A percentile compares a stretch with the other conserved stretches of the same genome.
phyloP scores from a whole-genome alignment of 2,113 vertebrate genomes.

The Gobius niger region DNA sequence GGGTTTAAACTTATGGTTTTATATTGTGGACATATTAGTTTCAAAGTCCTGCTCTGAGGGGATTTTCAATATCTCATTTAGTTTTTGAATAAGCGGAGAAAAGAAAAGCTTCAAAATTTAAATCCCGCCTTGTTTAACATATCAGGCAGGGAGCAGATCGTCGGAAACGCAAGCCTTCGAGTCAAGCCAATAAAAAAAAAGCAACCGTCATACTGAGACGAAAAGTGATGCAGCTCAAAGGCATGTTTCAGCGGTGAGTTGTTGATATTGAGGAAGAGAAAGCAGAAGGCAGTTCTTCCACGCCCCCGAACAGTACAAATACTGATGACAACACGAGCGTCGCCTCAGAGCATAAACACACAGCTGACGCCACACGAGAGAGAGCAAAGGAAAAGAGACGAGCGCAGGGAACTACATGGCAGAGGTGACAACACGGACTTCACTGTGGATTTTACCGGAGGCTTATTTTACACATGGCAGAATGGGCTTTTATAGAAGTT shows the following conservation, averaged over 20 bases:
- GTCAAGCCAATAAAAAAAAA: no score
- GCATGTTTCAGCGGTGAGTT: background rate
- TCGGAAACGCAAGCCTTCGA: no score
- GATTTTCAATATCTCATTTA: no score
- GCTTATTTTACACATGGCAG: background rate
- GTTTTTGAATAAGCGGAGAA: no score
- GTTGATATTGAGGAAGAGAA: conserved; percentile 5
- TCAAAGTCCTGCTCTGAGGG: no score
- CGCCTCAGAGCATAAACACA: conserved; percentile 20
- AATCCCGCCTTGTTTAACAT: no score
- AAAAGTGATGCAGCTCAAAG: background rate
- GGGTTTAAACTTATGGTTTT: no score
- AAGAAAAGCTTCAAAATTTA: no score
- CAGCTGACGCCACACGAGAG: conserved; percentile 9
- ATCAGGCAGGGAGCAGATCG: no score
- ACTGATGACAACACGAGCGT: conserved; percentile 27
- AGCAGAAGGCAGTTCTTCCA: conserved; percentile 18
- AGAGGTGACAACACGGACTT: conserved; percentile 63
- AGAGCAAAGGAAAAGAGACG: background rate
- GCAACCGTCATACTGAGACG: no score
- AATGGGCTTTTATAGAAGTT: background rate
- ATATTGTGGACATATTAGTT: no score
- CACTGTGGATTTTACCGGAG: conserved; percentile 2
- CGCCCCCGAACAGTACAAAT: conserved; percentile 31
- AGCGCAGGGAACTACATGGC: conserved; percentile 71